These are phyloP conservation scores for Lutraria rhynchaena DNA, from an alignment of 1,140 invertebrate genomes.

Conservation along the genomic window DNA sequence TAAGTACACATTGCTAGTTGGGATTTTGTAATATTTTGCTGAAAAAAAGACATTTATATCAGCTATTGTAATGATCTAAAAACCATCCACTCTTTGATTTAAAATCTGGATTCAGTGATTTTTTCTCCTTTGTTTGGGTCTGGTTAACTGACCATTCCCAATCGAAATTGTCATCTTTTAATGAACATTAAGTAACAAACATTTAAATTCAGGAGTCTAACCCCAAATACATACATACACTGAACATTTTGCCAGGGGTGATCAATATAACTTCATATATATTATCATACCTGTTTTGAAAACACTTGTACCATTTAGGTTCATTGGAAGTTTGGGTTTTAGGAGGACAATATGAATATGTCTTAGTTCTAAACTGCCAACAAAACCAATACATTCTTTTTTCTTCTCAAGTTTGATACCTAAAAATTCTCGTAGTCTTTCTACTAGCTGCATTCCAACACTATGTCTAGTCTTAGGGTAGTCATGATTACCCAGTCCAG, in stretches of 20 bases:
- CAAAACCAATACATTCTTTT: conserved; percentile 53
- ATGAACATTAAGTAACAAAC: neutral
- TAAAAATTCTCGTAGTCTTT: conserved; percentile 49
- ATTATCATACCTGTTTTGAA: conserved; percentile 60
- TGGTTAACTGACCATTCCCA: too few species aligned
- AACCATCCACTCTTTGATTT: neutral
- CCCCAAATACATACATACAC: neutral
- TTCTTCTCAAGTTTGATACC: conserved; percentile 27
- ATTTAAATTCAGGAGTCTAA: neutral
- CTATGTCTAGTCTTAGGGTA: conserved; percentile 60
- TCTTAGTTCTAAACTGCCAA: conserved; percentile 27
- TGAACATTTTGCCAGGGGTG: neutral
- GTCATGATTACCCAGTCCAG: conserved; percentile 65
- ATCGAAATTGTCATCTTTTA: neutral
- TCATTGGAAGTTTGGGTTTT: conserved; percentile 66
- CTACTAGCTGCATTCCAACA: conserved; percentile 63
- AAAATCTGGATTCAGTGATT: neutral
- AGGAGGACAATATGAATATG: conserved; percentile 53
- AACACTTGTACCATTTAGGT: conserved; percentile 67
- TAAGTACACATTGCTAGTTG: conserved; percentile 53
- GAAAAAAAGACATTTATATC: too few species aligned
- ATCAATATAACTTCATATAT: neutral
- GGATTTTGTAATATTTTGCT: conserved; percentile 49
- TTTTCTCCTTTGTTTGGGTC: too few species aligned
- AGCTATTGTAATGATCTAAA: neutral